These are phyloP conservation scores for Agrenia bidenticulata DNA, from an alignment of 2,888 invertebrate species.

Conservation along the genomic window DNA sequence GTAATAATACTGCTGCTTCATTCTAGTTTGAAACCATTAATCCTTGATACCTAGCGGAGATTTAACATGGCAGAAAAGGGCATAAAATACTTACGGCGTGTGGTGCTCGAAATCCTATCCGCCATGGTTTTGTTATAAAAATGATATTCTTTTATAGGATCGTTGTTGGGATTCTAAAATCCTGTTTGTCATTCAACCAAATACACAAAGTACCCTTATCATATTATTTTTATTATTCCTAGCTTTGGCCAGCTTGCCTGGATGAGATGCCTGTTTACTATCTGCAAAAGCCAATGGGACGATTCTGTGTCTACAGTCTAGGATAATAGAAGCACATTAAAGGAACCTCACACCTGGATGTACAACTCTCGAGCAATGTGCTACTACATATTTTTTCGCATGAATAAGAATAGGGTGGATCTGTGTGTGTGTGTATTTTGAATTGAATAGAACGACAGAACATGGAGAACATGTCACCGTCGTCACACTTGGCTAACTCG, in stretches of 20 bases:
- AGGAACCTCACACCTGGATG: conserved; percentile 23
- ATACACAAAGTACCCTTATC: conserved; percentile 11
- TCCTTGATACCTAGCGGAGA: too few species aligned
- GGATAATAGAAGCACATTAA: neutral
- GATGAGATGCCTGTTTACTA: conserved; percentile 6
- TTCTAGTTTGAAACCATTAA: too few species aligned
- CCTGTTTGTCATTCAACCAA: conserved; percentile 14
- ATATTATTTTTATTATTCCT: neutral
- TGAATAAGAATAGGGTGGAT: conserved; percentile 7
- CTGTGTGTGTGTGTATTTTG: neutral
- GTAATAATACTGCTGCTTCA: too few species aligned
- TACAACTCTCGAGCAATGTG: conserved; percentile 15
- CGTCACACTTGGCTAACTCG: conserved; percentile 22
- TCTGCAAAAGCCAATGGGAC: conserved; percentile 5
- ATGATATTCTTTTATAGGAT: neutral
- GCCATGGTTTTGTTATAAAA: neutral
- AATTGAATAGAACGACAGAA: conserved; percentile 7
- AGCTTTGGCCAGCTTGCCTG: neutral
- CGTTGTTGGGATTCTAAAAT: neutral
- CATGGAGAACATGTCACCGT: conserved; percentile 18
- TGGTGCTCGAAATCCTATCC: neutral
- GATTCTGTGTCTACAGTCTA: too few species aligned
- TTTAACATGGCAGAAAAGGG: too few species aligned
- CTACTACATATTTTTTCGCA: conserved; percentile 16
- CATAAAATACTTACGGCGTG: too few species aligned